Base-by-base conservation (phyloP, 2,888 invertebrate species). In the Lydus trimaculatus region DNA sequence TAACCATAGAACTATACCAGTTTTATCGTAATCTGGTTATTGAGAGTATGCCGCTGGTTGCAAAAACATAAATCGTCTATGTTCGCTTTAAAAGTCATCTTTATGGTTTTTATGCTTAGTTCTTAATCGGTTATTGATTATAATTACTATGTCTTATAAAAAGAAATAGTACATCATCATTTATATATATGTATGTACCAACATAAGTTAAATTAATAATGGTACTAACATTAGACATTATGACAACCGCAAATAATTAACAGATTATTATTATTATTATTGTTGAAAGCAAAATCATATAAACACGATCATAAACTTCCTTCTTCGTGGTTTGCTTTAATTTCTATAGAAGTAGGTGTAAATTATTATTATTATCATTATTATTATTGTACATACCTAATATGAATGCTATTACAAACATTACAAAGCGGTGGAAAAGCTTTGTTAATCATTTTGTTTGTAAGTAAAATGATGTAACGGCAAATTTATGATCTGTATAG, bases 281-380 rank as follows among this genome's bases (percentile, higher is more conserved):
- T 43, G 17, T 43, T n/a, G 43, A 43, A 43, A 17, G 43, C n/a
- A 43, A 43, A 43, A 43, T 43, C n/a, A n/a, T 62, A 31, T 66
- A 66, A 66, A 58, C 63, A 58, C 63, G 23, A 36, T 39, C n/a
- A 58, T 66, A 66, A 66, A 66, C 58, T 58, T 61, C 66, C 58
- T 62, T 61, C 63, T 62, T 61, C 11, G 48, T 20, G 48, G 48
- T 48, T 48, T 48, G 9, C 9, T 20, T 20, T 20, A 48, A 48
- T 5, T 11, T 20, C 20, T 48, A n/a, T n/a, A 43, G 17, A 43
- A 43, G 59, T 33, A 25, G 59, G n/a, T 31, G 59, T 28, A 31
- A 36, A 36, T 20, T 36, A 23, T 25, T 60, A 20, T 31, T 17
- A 4, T 28, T 28, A 4, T 28, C 28, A 3, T 28, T n/a, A n/a